Conservation (phyloP, 2,888 invertebrate species). For the Drosophila seclusa region DNA sequence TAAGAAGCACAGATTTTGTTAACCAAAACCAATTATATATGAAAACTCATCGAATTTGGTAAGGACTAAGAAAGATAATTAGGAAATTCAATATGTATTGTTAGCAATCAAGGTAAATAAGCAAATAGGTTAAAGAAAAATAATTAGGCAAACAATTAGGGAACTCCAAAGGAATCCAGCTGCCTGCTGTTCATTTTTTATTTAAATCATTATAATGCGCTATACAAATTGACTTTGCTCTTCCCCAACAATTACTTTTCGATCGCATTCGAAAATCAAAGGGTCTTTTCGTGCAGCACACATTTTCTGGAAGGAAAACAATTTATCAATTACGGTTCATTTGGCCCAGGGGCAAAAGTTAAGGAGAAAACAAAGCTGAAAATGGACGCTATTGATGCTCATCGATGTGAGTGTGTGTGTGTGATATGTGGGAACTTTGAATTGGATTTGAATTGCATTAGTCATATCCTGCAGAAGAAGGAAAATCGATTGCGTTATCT, state of each 20-base stretch:
- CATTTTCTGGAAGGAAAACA: conserved; percentile 12
- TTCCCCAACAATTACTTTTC: neutral
- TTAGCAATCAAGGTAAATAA: neutral
- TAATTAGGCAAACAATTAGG: neutral
- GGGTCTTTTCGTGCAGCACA: conserved; percentile 4
- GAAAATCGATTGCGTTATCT: conserved; percentile 38
- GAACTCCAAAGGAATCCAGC: conserved; percentile 2
- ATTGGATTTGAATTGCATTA: conserved; percentile 36
- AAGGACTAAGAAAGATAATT: neutral
- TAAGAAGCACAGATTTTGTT: neutral
- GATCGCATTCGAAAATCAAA: conserved; percentile 17
- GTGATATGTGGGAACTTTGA: conserved; percentile 62
- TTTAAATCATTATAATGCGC: neutral
- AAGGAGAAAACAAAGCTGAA: conserved; percentile 25
- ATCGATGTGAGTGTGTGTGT: neutral
- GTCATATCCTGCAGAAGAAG: conserved; percentile 55
- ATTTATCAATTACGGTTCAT: conserved; percentile 66
- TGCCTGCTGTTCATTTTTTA: conserved; percentile 18
- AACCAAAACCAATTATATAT: neutral
- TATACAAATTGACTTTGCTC: conserved; percentile 7
- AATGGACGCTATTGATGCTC: conserved; percentile 38
- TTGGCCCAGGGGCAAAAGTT: conserved; percentile 36
- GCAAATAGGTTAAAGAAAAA: neutral
- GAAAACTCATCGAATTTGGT: neutral
- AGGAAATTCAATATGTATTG: neutral